Percentiles rank a stretch among this genome's conserved stretches.
These are phyloP conservation scores for Botia almorhae DNA, from an alignment of 2,797 vertebrate genomes.

Conservation along the genomic window DNA sequence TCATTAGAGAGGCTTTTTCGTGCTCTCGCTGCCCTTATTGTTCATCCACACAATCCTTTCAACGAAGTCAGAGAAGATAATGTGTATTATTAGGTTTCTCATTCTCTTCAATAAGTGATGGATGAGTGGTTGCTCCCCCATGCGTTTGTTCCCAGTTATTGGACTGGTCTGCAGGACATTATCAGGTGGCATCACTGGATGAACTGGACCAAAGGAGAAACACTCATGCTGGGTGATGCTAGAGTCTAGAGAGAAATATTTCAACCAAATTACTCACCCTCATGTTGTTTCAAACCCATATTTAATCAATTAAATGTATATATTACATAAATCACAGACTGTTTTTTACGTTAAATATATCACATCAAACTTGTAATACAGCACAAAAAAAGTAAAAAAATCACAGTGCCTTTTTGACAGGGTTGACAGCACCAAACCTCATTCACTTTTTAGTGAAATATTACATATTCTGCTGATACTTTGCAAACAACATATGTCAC, in stretches of 20 bases:
- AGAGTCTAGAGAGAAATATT: background rate
- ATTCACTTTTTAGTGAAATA: background rate
- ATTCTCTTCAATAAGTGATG: conserved; percentile 29
- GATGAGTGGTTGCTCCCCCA: background rate
- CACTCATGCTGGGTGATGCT: background rate
- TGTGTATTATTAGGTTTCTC: conserved; percentile 34
- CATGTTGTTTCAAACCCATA: too few species aligned
- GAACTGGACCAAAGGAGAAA: background rate
- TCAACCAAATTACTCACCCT: too few species aligned
- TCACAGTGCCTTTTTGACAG: background rate
- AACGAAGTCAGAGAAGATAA: conserved; percentile 43
- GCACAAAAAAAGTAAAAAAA: background rate
- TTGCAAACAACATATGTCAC: background rate
- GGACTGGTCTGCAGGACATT: conserved; percentile 5
- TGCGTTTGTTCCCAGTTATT: conserved; percentile 17
- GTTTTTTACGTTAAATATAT: too few species aligned
- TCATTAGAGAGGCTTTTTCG: conserved; percentile 39
- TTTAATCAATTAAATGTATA: too few species aligned
- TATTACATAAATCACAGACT: too few species aligned
- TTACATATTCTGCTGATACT: background rate
- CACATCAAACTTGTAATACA: background rate
- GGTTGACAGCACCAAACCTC: background rate
- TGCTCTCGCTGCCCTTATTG: conserved; percentile 36
- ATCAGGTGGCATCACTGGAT: conserved; percentile 8
- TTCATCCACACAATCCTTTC: conserved; percentile 48